These are phyloP conservation scores for Pygoscelis adeliae DNA, from an alignment of 2,113 vertebrate species.

Conservation along the genomic window DNA sequence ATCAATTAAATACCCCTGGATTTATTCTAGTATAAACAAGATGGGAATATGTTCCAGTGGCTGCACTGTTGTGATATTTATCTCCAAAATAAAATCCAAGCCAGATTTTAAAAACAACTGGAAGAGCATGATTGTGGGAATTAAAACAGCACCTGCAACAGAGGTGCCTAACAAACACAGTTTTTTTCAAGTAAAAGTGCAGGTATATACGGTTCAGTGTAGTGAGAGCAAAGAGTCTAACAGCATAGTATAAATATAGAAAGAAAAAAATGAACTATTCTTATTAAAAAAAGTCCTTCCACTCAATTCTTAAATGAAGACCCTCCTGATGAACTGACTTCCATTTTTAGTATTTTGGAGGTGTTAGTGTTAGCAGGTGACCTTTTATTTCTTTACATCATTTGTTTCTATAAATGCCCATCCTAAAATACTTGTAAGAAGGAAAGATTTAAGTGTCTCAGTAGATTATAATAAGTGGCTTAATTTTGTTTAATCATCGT, in stretches of 20 bases:
- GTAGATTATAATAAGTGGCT: background rate
- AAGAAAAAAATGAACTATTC: background rate
- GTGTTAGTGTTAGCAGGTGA: background rate
- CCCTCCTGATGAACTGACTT: background rate
- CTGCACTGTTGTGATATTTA: slow-evolving; percentile 8
- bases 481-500: slow-evolving; percentile 4
- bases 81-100: slow-evolving; percentile 31
- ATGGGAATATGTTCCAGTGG: background rate
- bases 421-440: slow-evolving; percentile 2
- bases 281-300: background rate
- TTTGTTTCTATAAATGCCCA: slow-evolving; percentile 5
- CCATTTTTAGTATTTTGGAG: background rate
- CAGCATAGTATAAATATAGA: background rate
- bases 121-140: background rate
- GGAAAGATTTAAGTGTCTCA: background rate
- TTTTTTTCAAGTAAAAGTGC: background rate
- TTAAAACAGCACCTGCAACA: background rate
- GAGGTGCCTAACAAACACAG: background rate
- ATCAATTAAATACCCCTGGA: background rate
- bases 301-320: background rate
- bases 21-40: slow-evolving; percentile 29
- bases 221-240: background rate
- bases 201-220: background rate
- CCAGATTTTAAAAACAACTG: background rate
- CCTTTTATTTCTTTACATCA: background rate